Evolutionary conservation across 2,797 vertebrate genomes (phyloP).

Genomic region (Coilia nasus): DNA sequence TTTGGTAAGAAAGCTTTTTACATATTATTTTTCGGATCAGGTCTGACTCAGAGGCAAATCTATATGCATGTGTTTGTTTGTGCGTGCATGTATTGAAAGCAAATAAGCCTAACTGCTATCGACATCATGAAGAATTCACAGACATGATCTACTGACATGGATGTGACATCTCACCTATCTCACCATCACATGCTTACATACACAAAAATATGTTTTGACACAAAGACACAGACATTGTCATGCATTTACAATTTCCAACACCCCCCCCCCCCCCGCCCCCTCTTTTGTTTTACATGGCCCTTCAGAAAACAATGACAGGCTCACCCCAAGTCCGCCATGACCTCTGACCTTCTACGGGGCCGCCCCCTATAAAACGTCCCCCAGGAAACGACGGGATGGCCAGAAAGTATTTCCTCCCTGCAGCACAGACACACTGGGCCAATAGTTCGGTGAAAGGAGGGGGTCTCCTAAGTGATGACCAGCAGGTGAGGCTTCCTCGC

Average conservation of each 20-base stretch:
- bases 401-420: conserved; percentile 68
- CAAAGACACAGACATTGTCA: background rate
- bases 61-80: background rate
- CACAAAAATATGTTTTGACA: background rate
- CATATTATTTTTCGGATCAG: background rate
- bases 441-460: conserved; percentile 53
- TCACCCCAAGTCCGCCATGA: conserved; percentile 40
- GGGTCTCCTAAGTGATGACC: conserved; percentile 55
- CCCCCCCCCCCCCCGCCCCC: background rate
- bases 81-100: background rate
- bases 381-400: conserved; percentile 53
- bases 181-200: background rate
- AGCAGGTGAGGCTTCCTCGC: conserved; percentile 35
- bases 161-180: background rate
- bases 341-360: conserved; percentile 61
- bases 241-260: background rate
- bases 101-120: too few species aligned
- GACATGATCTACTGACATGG: background rate
- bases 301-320: conserved; percentile 37
- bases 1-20: background rate
- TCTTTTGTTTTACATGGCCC: conserved; percentile 18
- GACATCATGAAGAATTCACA: background rate
- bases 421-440: conserved; percentile 47
- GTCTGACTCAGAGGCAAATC: background rate
- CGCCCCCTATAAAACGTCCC: conserved; percentile 64